Conservation (phyloP, 2,113 vertebrate genomes). For the Thunnus maccoyii region DNA sequence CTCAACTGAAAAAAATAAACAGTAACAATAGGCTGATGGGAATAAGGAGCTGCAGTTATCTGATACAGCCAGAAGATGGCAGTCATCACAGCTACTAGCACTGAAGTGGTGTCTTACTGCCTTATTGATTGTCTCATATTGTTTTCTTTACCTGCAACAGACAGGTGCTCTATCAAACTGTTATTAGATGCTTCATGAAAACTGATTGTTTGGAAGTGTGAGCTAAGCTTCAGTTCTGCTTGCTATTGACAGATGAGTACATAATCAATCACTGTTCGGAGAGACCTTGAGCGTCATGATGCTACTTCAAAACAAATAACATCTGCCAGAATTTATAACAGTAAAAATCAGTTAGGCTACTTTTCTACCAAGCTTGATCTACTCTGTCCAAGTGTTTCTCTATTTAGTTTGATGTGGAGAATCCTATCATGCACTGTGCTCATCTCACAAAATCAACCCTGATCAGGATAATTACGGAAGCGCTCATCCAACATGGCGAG, state of each 20-base stretch:
- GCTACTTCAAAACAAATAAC: constrained; percentile 59
- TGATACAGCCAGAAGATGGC: constrained; percentile 27
- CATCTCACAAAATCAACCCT: constrained; percentile 42
- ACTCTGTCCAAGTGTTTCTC: constrained; percentile 14
- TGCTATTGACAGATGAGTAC: constrained; percentile 30
- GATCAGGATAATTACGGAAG: constrained; percentile 50
- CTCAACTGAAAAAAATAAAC: too few relatives aligned
- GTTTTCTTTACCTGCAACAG: constrained; percentile 65
- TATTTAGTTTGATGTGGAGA: background rate
- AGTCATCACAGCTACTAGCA: constrained; percentile 18
- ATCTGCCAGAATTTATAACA: constrained; percentile 44
- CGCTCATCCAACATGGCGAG: background rate
- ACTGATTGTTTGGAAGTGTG: constrained; percentile 60
- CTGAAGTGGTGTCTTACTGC: constrained; percentile 11
- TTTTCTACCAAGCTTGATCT: background rate
- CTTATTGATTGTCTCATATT: constrained; percentile 59
- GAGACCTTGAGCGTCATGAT: constrained; percentile 19
- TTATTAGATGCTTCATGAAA: constrained; percentile 66
- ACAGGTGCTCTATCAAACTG: constrained; percentile 64
- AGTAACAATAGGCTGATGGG: background rate
- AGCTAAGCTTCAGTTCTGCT: constrained; percentile 56
- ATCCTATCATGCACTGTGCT: constrained; percentile 24
- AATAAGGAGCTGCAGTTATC: constrained; percentile 20
- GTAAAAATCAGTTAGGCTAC: constrained; percentile 7
- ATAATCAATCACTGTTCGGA: constrained; percentile 58